A percentile compares a stretch with the other conserved stretches of the same genome.
Evolutionary conservation across 2,113 vertebrate species (phyloP).

Genomic region (Antigone vipio): DNA sequence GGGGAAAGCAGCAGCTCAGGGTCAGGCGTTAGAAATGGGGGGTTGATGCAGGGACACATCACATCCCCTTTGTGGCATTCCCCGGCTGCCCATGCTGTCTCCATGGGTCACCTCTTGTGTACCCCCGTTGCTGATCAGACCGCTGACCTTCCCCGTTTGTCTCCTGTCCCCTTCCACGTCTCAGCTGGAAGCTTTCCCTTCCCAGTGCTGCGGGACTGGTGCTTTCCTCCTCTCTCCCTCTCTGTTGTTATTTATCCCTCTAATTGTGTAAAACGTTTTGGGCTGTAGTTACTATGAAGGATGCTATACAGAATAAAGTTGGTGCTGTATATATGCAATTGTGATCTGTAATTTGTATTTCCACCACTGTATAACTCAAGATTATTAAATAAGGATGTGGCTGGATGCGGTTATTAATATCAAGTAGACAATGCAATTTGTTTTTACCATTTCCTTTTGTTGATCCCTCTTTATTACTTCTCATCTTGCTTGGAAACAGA

Average conservation of each 20-base stretch:
- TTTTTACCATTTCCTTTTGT: constrained; percentile 46
- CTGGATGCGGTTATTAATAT: constrained; percentile 40
- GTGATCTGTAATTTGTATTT: constrained; percentile 52
- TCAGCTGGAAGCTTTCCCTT: background rate
- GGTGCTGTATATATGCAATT: background rate
- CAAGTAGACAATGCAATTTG: constrained; percentile 27
- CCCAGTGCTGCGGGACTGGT: rapidly evolving
- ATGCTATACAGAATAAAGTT: constrained; percentile 14
- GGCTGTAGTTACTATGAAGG: background rate
- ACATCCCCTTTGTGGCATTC: background rate
- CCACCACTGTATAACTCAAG: background rate
- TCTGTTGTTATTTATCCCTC: background rate
- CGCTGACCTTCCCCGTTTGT: rapidly evolving
- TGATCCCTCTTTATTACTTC: constrained; percentile 42
- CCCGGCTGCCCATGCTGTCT: background rate
- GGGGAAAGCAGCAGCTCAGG: background rate
- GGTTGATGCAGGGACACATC: background rate
- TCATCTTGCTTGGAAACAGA: constrained; percentile 14
- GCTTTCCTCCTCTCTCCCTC: background rate
- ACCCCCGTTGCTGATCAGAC: background rate
- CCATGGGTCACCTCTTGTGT: background rate
- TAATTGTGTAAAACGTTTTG: background rate
- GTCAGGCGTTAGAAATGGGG: background rate
- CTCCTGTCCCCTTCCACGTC: background rate
- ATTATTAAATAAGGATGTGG: constrained; percentile 47